Conservation (phyloP, 2,113 vertebrate genomes). For the Apistogramma diplotaenia region DNA sequence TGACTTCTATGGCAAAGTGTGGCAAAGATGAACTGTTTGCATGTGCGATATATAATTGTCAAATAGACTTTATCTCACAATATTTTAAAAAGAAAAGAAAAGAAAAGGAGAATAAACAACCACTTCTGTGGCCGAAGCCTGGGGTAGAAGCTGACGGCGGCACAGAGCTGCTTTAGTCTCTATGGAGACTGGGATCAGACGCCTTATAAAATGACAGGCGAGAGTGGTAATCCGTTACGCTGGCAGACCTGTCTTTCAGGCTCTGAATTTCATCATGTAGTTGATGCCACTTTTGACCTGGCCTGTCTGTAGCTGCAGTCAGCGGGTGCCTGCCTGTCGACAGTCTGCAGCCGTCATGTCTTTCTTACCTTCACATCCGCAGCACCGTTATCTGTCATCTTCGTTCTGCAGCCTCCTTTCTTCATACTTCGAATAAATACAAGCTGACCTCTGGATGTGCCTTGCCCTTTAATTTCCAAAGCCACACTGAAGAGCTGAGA, state of each 20-base stretch:
- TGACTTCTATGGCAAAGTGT: neutral
- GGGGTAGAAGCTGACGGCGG: slow-evolving; percentile 5
- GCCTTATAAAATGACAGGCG: slow-evolving; percentile 21
- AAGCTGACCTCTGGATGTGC: neutral
- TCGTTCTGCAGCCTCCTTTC: neutral
- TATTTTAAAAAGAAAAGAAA: neutral
- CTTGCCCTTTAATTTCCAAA: neutral
- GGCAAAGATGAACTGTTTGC: neutral
- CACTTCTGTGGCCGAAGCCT: neutral
- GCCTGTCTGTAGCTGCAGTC: neutral
- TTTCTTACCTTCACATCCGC: slow-evolving; percentile 8
- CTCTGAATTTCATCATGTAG: slow-evolving; percentile 27
- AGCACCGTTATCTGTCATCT: neutral
- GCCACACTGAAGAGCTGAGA: neutral
- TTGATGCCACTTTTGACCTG: slow-evolving; percentile 23
- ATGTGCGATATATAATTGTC: neutral
- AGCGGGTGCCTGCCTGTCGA: neutral
- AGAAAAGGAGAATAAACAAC: neutral
- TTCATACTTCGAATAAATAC: neutral
- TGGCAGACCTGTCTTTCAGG: slow-evolving; percentile 21
- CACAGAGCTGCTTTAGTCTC: slow-evolving; percentile 12
- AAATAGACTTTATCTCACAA: neutral
- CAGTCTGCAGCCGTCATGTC: neutral
- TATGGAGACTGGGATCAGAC: slow-evolving; percentile 26
- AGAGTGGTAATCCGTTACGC: slow-evolving; percentile 18